Evolutionary conservation across 2,888 invertebrate genomes (phyloP).

Genomic region (Xestia xanthographa): DNA sequence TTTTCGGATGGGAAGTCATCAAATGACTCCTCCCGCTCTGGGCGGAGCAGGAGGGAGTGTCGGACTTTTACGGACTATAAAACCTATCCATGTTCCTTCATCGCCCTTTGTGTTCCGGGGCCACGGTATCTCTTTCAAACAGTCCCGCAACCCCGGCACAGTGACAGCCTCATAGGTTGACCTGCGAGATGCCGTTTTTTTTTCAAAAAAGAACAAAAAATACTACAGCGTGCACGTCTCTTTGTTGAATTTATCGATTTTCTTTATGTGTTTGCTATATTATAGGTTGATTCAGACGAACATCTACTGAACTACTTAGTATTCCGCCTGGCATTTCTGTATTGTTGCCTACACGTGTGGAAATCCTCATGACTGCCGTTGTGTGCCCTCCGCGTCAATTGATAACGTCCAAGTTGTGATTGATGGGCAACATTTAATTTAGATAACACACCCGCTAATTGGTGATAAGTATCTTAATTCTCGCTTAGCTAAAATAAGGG

Average conservation of each 20-base stretch:
- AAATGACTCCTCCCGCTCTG: too few relatives aligned
- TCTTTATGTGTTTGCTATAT: background rate
- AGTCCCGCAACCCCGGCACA: too few relatives aligned
- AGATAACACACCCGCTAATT: conserved; percentile 40
- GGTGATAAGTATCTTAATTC: conserved; percentile 30
- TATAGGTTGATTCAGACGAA: background rate
- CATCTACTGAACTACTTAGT: background rate
- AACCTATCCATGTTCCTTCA: too few relatives aligned
- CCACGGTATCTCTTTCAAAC: too few relatives aligned
- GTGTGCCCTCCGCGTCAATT: conserved; percentile 2
- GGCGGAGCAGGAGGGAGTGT: too few relatives aligned
- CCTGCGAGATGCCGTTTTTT: too few relatives aligned
- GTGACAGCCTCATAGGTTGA: too few relatives aligned
- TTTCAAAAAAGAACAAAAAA: too few relatives aligned
- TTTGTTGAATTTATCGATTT: background rate
- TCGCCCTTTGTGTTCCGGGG: too few relatives aligned
- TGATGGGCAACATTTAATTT: conserved; percentile 35
- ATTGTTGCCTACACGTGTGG: background rate
- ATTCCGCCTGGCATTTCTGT: background rate
- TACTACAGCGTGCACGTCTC: background rate
- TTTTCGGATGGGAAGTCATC: too few relatives aligned
- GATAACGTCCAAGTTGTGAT: conserved; percentile 41
- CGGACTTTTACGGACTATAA: too few relatives aligned
- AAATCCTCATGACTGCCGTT: conserved; percentile 11
- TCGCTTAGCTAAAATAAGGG: conserved; percentile 25